Conservation (phyloP, 2,797 vertebrate species). For the Lepus townsendii region DNA sequence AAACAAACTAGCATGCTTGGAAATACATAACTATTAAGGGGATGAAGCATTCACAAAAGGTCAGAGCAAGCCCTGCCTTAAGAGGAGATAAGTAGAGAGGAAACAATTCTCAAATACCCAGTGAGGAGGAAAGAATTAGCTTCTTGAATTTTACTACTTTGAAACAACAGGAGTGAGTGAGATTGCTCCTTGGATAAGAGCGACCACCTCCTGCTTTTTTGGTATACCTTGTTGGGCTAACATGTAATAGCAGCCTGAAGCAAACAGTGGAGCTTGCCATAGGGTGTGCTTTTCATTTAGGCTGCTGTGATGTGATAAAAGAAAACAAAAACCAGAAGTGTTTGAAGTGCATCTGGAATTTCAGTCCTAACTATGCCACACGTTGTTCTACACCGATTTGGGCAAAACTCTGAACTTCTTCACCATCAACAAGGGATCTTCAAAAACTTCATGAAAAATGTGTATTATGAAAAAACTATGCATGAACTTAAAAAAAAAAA, state of each 20-base stretch:
- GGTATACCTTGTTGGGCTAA: not conserved
- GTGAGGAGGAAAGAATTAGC: not conserved
- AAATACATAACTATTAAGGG: conserved; percentile 29
- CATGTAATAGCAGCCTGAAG: not conserved
- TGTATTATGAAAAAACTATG: no score
- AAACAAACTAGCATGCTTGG: conserved; percentile 12
- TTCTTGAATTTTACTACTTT: not conserved
- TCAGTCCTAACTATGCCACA: not conserved
- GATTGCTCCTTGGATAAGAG: not conserved
- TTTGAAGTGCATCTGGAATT: not conserved
- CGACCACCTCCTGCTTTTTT: not conserved
- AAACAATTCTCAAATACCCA: conserved; percentile 31
- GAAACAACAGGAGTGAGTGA: not conserved
- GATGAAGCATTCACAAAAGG: not conserved
- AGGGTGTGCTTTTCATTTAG: not conserved
- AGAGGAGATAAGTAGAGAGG: not conserved
- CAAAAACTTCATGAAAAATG: no score
- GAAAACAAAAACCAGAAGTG: not conserved
- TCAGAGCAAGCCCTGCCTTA: not conserved
- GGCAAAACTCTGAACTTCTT: not conserved
- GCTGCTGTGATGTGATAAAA: not conserved
- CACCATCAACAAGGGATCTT: not conserved
- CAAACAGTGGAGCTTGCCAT: not conserved
- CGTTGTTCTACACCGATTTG: not conserved
- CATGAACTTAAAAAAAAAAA: no score